Evolutionary conservation across 53 echinoderm and acorn worm genomes (phyloP), one percentile per base, ranked within the genome.

Genomic region (Echinarachnius parma): DNA sequence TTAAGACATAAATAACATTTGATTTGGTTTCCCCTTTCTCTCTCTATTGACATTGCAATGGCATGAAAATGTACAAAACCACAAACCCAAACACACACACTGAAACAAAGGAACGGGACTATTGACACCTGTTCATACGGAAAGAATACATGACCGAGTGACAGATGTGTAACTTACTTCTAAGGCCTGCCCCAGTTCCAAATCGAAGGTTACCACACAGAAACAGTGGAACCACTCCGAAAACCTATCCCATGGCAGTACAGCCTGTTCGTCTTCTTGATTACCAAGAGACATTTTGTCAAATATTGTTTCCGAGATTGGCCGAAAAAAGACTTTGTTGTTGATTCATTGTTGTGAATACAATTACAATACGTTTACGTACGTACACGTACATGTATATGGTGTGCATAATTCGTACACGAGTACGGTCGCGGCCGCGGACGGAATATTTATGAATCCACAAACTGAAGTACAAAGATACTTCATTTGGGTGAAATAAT

Each of bases 161-260:
- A 59, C 4, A 4, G 28, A 59, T 34, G 20, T 26, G 21, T 9
- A 13, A 19, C 74, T 74, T 23, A 74, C 93, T 86, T 93, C 93
- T 44, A 93, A 70, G 27, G 89, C 93, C 66, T 93, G 93, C 60
- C 93, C 93, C 4, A 93, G 81, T 67, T 93, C 93, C 46, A 93
- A 69, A 81, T 93, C 93, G 44, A 93, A 93, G n/a, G 93, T 93
- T 8, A 93, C 89, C 16, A 93, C 93, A 80, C 93, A 93, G 24
- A 93, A 75, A 72, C 89, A 89, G 32, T 89, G 86, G 10, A 93
- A 74, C 93, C 93, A 93, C 37, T 93, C 83, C 30, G 93, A 93
- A 75, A 86, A 86, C 62, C 77, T 86, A 47, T 93, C 93, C 93
- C 93, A 93, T 11, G 93, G 93, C 29, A 93, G 78, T 52, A 93